Evolutionary conservation across 2,888 invertebrate genomes (phyloP).

Genomic region (Lycaena phlaeas): DNA sequence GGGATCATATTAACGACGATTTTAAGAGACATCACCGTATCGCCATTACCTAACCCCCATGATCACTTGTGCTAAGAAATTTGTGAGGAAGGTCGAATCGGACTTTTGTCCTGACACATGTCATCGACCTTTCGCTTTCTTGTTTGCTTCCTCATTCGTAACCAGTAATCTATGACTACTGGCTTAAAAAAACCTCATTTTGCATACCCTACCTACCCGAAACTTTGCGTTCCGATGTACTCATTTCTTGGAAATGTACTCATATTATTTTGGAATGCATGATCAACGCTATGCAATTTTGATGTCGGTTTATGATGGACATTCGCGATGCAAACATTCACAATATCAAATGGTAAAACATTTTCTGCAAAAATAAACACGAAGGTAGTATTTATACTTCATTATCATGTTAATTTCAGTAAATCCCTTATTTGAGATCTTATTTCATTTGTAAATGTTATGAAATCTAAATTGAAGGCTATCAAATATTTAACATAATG

Average conservation of each 20-base stretch:
- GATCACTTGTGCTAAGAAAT: conserved; percentile 65
- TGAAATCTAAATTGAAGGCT: no score
- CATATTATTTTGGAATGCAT: conserved; percentile 55
- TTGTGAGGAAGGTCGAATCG: conserved; percentile 35
- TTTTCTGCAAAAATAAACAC: conserved; percentile 55
- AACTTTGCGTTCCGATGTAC: conserved; percentile 39
- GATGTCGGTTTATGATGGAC: conserved; percentile 42
- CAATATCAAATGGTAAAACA: conserved; percentile 63
- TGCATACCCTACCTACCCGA: conserved; percentile 18
- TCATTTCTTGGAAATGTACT: conserved; percentile 63
- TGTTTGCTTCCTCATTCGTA: conserved; percentile 57
- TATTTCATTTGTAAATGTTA: conserved; percentile 28
- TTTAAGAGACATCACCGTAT: conserved; percentile 65
- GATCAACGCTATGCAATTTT: conserved; percentile 51
- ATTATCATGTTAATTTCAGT: conserved; percentile 29
- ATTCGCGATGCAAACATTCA: conserved; percentile 52
- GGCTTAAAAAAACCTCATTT: conserved; percentile 32
- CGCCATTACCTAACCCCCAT: conserved; percentile 65
- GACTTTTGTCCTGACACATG: conserved; percentile 26
- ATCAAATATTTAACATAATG: no score
- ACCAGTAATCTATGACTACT: conserved; percentile 65
- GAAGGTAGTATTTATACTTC: conserved; percentile 65
- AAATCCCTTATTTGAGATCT: conserved; percentile 30
- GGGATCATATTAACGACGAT: conserved; percentile 72
- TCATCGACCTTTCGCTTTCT: conserved; percentile 46